A percentile compares a stretch with the other conserved stretches of the same genome.
These are phyloP conservation scores for Holothuria scabra DNA, from an alignment of 53 echinoderm and acorn worm species.

Conservation along the genomic window DNA sequence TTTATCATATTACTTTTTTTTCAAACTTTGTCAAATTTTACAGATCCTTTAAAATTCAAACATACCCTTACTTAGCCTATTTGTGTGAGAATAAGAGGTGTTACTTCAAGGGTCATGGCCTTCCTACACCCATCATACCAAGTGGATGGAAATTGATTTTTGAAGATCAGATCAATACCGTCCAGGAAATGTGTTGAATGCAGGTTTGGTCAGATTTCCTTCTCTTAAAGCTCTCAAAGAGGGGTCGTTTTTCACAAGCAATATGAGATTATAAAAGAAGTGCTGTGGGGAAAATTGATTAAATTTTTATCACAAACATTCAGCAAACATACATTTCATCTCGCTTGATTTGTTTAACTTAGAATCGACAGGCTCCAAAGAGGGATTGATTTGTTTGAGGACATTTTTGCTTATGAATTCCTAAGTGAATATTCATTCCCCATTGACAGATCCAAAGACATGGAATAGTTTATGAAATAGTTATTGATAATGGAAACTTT, in stretches of 20 bases:
- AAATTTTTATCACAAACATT: constrained; percentile 21
- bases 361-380: constrained; percentile 32
- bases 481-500: too few species aligned
- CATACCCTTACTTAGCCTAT: too few species aligned
- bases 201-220: constrained; percentile 32
- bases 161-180: constrained; percentile 12
- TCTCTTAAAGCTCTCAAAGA: constrained; percentile 13
- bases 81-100: background rate
- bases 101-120: constrained; percentile 15
- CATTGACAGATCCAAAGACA: too few species aligned
- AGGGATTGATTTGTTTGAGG: constrained; percentile 13
- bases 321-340: constrained; percentile 35
- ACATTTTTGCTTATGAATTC: background rate
- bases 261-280: constrained; percentile 24
- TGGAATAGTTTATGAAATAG: too few species aligned
- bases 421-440: background rate
- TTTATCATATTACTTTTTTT: too few species aligned
- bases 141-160: constrained; percentile 41
- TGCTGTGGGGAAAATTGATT: background rate
- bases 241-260: constrained; percentile 17
- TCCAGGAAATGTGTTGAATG: constrained; percentile 30
- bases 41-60: too few species aligned
- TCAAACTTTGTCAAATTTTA: too few species aligned
- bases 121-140: constrained; percentile 32
- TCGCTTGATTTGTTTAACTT: constrained; percentile 28